Evolutionary conservation across 2,888 invertebrate genomes (phyloP).

Genomic region (Zygogramma bicolorata): DNA sequence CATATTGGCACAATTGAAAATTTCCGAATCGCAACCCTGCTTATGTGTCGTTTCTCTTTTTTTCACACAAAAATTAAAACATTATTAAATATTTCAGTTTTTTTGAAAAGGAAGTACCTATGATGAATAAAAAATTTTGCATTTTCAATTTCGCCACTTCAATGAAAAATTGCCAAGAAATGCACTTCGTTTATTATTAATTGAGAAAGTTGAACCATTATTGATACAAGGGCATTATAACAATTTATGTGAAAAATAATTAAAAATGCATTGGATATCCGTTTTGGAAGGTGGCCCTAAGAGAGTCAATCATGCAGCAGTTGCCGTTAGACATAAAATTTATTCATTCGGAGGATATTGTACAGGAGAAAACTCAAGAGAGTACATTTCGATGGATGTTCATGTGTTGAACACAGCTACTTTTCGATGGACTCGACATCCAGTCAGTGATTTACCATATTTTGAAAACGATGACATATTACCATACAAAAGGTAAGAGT

Average conservation of each 20-base stretch:
- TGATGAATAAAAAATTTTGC: too few species aligned
- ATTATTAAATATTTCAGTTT: too few species aligned
- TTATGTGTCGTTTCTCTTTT: too few species aligned
- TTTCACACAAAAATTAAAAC: too few species aligned
- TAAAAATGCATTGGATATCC: constrained; percentile 85
- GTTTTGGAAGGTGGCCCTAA: constrained; percentile 91
- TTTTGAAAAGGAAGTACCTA: too few species aligned
- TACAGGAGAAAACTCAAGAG: constrained; percentile 83
- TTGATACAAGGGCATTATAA: too few species aligned
- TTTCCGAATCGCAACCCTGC: too few species aligned
- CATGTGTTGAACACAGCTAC: constrained; percentile 85
- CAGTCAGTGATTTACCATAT: constrained; percentile 68
- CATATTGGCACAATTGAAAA: too few species aligned
- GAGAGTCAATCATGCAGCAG: constrained; percentile 93
- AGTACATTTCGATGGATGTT: constrained; percentile 85
- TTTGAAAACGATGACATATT: constrained; percentile 68
- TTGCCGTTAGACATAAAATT: constrained; percentile 81
- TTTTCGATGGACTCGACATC: constrained; percentile 73
- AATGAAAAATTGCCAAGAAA: too few species aligned
- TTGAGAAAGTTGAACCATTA: too few species aligned
- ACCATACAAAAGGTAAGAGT: constrained; percentile 77
- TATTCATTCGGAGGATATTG: constrained; percentile 95
- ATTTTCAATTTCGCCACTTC: too few species aligned
- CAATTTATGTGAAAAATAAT: neutral
- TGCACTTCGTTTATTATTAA: too few species aligned